Evolutionary conservation across 1,140 invertebrate species (phyloP).

Genomic region (Portunus trituberculatus): DNA sequence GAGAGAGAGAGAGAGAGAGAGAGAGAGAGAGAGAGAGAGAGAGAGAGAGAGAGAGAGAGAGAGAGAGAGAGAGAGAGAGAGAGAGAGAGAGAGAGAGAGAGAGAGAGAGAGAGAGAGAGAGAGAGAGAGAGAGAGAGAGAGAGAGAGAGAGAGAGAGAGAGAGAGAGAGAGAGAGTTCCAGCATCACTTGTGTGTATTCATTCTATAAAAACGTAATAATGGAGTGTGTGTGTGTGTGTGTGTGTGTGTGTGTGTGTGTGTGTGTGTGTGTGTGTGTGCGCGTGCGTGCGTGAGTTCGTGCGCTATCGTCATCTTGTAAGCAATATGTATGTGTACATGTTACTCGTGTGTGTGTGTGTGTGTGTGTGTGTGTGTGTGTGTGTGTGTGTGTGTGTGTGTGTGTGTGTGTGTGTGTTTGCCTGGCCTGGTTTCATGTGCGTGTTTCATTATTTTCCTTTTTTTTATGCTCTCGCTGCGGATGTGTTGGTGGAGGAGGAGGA

Average conservation of each 20-base stretch:
- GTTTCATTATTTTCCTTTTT: not conserved
- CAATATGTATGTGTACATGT: not conserved
- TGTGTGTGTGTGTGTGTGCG: constrained; percentile 1
- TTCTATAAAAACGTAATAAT: not conserved
- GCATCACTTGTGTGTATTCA: not conserved
- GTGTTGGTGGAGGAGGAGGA: not conserved
- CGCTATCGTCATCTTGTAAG: not conserved
- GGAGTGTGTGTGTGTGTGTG: not conserved
- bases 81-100: constrained; percentile 5
- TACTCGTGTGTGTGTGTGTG: not conserved
- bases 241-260: not conserved
- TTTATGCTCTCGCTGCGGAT: not conserved
- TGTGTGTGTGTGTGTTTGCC: not conserved
- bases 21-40: not conserved
- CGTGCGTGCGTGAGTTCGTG: not conserved
- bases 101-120: not conserved
- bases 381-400: not conserved
- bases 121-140: constrained; percentile 2
- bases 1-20: too few relatives aligned
- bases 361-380: not conserved
- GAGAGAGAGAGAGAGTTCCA: not conserved
- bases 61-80: not conserved
- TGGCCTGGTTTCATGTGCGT: not conserved
- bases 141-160: constrained; percentile 20
- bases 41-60: not conserved